Evolutionary conservation across 2,113 vertebrate genomes (phyloP).

Genomic region (Sialia sialis): DNA sequence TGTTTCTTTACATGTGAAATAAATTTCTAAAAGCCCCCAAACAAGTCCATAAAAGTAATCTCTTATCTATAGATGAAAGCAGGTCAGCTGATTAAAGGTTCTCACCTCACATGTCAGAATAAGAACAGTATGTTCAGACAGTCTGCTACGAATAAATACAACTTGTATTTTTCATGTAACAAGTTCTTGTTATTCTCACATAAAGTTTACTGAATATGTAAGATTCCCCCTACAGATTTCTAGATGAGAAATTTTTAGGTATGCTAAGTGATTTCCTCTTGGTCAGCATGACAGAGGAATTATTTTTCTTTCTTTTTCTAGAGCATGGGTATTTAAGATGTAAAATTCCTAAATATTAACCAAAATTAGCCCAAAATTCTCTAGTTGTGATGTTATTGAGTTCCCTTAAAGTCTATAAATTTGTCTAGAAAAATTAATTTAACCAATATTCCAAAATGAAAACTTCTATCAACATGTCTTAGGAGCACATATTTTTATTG

Average conservation of each 20-base stretch:
- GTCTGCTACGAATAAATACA: not conserved
- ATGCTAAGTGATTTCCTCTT: not conserved
- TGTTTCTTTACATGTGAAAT: not conserved
- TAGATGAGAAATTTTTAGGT: not conserved
- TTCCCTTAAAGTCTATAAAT: not conserved
- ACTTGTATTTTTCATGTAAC: not conserved
- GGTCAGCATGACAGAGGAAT: not conserved
- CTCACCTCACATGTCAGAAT: not conserved
- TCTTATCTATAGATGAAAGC: not conserved
- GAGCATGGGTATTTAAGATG: not conserved
- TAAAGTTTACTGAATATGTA: not conserved
- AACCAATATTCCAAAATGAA: not conserved
- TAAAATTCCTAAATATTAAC: not conserved
- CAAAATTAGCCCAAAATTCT: not conserved
- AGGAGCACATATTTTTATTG: not conserved
- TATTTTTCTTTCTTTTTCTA: not conserved
- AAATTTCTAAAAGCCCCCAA: not conserved
- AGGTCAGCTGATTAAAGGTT: not conserved
- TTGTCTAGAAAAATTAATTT: not conserved
- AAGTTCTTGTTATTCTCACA: not conserved
- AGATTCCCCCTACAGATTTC: rapidly evolving
- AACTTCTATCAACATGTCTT: not conserved
- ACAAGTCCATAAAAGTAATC: not conserved
- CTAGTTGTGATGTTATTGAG: not conserved
- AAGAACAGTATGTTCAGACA: not conserved